A percentile compares a stretch with the other conserved stretches of the same genome.
These are phyloP conservation scores for Venustoraphidia nigricollis DNA, from an alignment of 2,888 invertebrate genomes.

Conservation along the genomic window DNA sequence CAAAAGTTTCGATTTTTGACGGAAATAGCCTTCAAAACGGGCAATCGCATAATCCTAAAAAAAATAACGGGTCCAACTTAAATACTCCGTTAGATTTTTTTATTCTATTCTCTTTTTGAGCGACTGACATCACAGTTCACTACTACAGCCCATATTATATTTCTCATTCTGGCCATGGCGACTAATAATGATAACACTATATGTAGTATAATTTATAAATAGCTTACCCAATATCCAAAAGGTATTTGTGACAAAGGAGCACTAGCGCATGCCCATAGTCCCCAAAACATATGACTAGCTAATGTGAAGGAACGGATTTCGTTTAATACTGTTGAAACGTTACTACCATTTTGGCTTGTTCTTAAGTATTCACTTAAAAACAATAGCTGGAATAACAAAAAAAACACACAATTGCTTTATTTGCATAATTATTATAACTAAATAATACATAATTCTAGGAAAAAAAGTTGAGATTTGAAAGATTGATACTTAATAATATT, in stretches of 20 bases:
- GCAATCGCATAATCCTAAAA: slow-evolving; percentile 50
- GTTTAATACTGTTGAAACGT: slow-evolving; percentile 21
- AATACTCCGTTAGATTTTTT: not conserved
- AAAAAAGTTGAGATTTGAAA: not conserved
- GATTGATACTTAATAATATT: too few relatives aligned
- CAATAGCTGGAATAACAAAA: slow-evolving; percentile 21
- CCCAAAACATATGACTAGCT: slow-evolving; percentile 88
- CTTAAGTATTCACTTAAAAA: slow-evolving; percentile 43
- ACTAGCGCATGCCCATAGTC: slow-evolving; percentile 82
- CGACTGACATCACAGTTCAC: not conserved
- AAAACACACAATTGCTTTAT: slow-evolving; percentile 11
- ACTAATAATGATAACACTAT: too few relatives aligned
- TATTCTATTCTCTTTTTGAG: too few relatives aligned
- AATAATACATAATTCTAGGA: slow-evolving; percentile 1
- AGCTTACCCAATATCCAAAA: slow-evolving; percentile 84
- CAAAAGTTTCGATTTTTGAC: slow-evolving; percentile 18
- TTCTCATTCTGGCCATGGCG: too few relatives aligned
- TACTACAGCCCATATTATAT: not conserved
- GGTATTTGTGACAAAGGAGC: slow-evolving; percentile 76
- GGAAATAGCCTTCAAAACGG: slow-evolving; percentile 40
- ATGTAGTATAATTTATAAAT: too few relatives aligned
- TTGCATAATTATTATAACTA: slow-evolving; percentile 1
- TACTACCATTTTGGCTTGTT: slow-evolving; percentile 21
- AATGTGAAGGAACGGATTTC: slow-evolving; percentile 77
- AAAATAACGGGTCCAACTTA: slow-evolving; percentile 5